A percentile compares a stretch with the other conserved stretches of the same genome.
Evolutionary conservation across 2,113 vertebrate species (phyloP).

Genomic region (Perca schrenkii): DNA sequence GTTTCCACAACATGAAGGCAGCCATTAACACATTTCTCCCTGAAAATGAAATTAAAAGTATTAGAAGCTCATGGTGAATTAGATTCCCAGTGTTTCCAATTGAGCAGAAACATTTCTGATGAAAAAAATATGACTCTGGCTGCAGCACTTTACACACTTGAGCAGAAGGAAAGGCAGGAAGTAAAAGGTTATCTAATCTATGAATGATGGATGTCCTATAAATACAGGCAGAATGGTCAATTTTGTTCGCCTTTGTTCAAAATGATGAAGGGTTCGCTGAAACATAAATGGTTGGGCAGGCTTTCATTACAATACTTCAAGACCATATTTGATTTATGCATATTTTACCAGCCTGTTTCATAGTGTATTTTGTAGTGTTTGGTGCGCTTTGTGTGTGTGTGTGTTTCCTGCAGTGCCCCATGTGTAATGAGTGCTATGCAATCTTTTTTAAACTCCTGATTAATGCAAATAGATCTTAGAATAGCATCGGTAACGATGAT

Average conservation of each 20-base stretch:
- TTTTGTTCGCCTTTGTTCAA: conserved; percentile 62
- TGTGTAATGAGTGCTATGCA: conserved; percentile 43
- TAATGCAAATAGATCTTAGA: conserved; percentile 65
- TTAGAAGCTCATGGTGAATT: conserved; percentile 69
- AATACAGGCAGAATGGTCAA: conserved; percentile 42
- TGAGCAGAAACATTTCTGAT: conserved; percentile 54
- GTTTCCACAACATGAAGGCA: conserved; percentile 60
- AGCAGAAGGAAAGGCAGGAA: conserved; percentile 35
- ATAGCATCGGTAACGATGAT: conserved; percentile 51
- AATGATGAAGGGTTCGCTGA: conserved; percentile 41
- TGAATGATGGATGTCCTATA: conserved; percentile 60
- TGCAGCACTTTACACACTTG: conserved; percentile 13
- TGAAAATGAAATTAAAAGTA: conserved; percentile 75
- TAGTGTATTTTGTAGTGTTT: conserved; percentile 28
- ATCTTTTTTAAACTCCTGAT: conserved; percentile 47
- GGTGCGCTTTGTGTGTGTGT: conserved; percentile 13
- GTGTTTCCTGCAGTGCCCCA: conserved; percentile 1
- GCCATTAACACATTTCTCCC: conserved; percentile 58
- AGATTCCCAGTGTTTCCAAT: conserved; percentile 63
- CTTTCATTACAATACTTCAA: conserved; percentile 39
- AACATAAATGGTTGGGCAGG: conserved; percentile 11
- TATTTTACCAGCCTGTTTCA: conserved; percentile 32
- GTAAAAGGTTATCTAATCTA: conserved; percentile 59
- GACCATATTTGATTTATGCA: conserved; percentile 36
- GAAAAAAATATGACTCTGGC: conserved; percentile 20